Evolutionary conservation across 1,140 invertebrate genomes (phyloP), one percentile per base, ranked within the genome.

Genomic region (Calycopis cecrops): DNA sequence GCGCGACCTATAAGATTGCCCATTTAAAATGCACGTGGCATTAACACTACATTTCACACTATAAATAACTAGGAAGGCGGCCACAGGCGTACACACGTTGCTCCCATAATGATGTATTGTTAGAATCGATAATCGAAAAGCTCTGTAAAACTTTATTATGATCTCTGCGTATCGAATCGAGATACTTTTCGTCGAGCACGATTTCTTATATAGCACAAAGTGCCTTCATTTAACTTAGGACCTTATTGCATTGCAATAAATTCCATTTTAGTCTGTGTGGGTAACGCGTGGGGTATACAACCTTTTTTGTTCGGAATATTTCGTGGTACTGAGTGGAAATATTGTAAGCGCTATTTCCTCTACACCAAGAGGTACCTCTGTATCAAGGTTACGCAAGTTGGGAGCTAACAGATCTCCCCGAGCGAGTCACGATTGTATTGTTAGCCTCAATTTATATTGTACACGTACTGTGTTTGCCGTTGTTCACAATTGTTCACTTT

Each of bases 341-440:
- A 53, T 55, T 60, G 55, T 66, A 52, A 60, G 55, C 62, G 55
- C 59, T 56, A 57, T 63, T 60, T 57, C 50, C 35, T 48, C n/a
- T 37, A 52, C 47, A 51, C 37, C 37, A 52, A 57, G 60, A n/a
- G n/a, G n/a, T n/a, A n/a, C n/a, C n/a, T n/a, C n/a, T n/a, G n/a
- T 50, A 62, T 55, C 56, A 63, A 70, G 67, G 63, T 79, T 76
- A 74, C 65, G 66, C 66, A 76, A 79, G 59, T 56, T 67, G 62
- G 69, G 54, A 69, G 68, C 65, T 9, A 33, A 55, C 65, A 66
- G 56, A 52, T 54, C 55, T 53, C 52, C 54, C 58, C 49, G 60
- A 65, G 52, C 60, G 28, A 67, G 74, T 78, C 75, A 80, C 75
- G 75, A 78, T 51, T 69, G 47, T 44, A 49, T 60, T 55, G 60